A percentile compares a stretch with the other conserved stretches of the same genome.
phyloP scores from a whole-genome alignment of 1,140 invertebrate species.

The Drosophila santomea region DNA sequence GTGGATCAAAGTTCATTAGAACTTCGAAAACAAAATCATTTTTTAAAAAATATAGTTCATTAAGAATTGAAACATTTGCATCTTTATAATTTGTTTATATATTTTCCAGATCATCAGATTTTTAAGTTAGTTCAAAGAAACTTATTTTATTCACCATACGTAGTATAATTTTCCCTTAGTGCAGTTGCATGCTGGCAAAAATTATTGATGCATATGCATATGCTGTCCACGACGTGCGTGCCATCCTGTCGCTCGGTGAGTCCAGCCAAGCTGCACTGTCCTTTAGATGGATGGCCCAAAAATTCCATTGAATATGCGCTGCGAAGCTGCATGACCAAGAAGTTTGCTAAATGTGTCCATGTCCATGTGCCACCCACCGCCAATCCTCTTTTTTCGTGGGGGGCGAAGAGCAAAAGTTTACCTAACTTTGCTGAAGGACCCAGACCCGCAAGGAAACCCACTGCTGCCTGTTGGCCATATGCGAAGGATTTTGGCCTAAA shows the following conservation, averaged over 20 bases:
- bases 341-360: constrained; percentile 28
- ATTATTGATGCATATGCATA: constrained; percentile 69
- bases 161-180: no score
- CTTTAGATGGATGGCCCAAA: constrained; percentile 41
- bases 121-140: neutral
- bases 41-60: no score
- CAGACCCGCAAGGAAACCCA: constrained; percentile 11
- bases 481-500: constrained; percentile 55
- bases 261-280: constrained; percentile 6
- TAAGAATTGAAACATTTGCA: no score
- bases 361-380: neutral
- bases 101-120: no score
- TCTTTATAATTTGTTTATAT: neutral
- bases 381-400: constrained; percentile 6
- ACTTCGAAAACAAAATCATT: no score
- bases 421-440: constrained; percentile 46
- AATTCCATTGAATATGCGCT: constrained; percentile 46
- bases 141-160: no score
- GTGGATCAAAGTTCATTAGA: neutral
- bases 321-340: constrained; percentile 42
- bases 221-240: constrained; percentile 43
- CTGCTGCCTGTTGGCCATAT: constrained; percentile 22
- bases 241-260: constrained; percentile 32
- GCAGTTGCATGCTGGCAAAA: constrained; percentile 34
- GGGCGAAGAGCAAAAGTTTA: constrained; percentile 57